Evolutionary conservation across 2,113 vertebrate genomes (phyloP), one percentile per base, ranked within the genome.

Genomic region (Lanius ludovicianus): DNA sequence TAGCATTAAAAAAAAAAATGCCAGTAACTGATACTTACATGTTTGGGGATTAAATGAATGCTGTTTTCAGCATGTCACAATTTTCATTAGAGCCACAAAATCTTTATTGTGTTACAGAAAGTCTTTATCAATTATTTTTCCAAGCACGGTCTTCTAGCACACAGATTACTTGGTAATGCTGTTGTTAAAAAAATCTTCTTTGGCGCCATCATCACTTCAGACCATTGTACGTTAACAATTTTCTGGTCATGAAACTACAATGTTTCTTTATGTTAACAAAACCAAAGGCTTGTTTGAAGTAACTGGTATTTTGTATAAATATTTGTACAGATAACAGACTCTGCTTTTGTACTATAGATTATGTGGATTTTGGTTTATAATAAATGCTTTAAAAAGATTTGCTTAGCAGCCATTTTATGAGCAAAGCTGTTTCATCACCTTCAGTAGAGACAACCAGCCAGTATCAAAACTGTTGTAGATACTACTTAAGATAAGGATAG

Each of bases 331-430:
- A 87, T 94, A 96, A 97, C 90, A 92, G 88, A 96, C 68, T 76
- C 90, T 95, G 87, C 76, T 91, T 95, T 97, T 97, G 95, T 97
- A 90, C 80, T 83, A 95, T 90, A 97, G 86, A 84, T 95, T 65
- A 86, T 95, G 90, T 96, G 92, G 86, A 94, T 91, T 96, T 95
- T 94, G 92, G 93, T 97, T 97, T 97, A 87, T 97, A 97, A 97
- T 97, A 97, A 97, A 97, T 91, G 87, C 50, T 92, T 95, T 41
- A 17, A 35, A 93, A 95, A 90, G 55, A 94, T 73, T 76, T 84
- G 21, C 75, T 94, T 89, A 91, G 73, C 83, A 93, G 59, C 44
- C 56, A 27, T 87, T 93, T 84, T 74, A 39, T 96, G 90, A 87
- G 39, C 13, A 3, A 92, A 90, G 67, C 59, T 86, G 39, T 93